phyloP scores from a whole-genome alignment of 2,113 vertebrate genomes.

The Chaetodon auriga region DNA sequence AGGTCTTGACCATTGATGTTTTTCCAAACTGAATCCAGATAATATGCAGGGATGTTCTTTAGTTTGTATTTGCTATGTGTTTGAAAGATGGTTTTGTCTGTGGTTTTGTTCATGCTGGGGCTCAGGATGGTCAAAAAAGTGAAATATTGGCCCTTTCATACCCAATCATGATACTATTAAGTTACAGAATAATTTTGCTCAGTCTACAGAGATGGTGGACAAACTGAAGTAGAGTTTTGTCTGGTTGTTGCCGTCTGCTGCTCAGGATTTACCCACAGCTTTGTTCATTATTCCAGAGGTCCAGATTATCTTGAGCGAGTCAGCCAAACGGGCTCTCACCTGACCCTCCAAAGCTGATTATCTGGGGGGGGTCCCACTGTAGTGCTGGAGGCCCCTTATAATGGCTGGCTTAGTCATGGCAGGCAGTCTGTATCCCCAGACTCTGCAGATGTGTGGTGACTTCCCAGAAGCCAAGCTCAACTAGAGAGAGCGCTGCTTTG shows the following conservation, averaged over 20 bases:
- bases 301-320: constrained; percentile 68
- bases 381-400: constrained; percentile 57
- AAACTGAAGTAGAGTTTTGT: constrained; percentile 25
- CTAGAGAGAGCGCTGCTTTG: constrained; percentile 25
- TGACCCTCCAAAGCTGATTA: constrained; percentile 74
- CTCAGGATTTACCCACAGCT: constrained; percentile 50
- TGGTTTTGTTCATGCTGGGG: neutral
- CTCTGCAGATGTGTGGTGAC: constrained; percentile 31
- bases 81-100: neutral
- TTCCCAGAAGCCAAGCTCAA: constrained; percentile 31
- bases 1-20: neutral
- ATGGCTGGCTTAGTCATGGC: constrained; percentile 65
- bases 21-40: neutral
- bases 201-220: neutral
- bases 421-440: constrained; percentile 39
- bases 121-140: neutral
- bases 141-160: no score
- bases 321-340: constrained; percentile 68
- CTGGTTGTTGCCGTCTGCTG: constrained; percentile 20
- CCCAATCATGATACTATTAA: neutral
- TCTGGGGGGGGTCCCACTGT: constrained; percentile 49
- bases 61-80: neutral
- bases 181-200: neutral
- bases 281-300: constrained; percentile 57
- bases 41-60: neutral